Percentiles rank a stretch among this genome's conserved stretches.
Evolutionary conservation across 1,140 invertebrate genomes (phyloP).

Genomic region (Nylanderia fulva): DNA sequence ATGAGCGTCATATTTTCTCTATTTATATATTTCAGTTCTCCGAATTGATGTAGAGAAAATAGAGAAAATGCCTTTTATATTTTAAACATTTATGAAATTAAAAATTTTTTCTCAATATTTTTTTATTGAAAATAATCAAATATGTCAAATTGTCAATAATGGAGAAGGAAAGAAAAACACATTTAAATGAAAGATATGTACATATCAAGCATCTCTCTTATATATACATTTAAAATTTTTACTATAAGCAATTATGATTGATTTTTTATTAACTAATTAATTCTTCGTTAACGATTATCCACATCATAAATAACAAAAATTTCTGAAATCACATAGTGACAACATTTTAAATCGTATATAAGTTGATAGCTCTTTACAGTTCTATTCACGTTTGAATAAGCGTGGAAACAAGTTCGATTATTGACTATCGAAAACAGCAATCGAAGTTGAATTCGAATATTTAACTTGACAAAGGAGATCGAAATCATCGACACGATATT

Average conservation of each 20-base stretch:
- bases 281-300: background rate
- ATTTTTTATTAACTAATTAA: background rate
- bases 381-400: background rate
- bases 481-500: slow-evolving; percentile 1
- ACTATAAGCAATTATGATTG: background rate
- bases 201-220: background rate
- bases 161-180: background rate
- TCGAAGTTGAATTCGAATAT: slow-evolving; percentile 25
- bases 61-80: background rate
- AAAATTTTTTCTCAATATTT: slow-evolving; percentile 14
- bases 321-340: background rate
- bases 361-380: background rate
- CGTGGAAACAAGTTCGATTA: slow-evolving; percentile 46
- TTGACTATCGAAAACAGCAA: slow-evolving; percentile 6
- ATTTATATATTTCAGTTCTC: background rate
- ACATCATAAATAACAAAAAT: background rate
- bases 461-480: slow-evolving; percentile 33
- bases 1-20: background rate
- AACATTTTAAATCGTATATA: background rate
- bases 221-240: background rate
- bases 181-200: background rate
- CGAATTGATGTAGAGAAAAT: background rate
- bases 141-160: background rate
- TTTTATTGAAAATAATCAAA: background rate
- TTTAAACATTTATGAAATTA: background rate